phyloP scores from a whole-genome alignment of 2,797 vertebrate genomes.

The Schizopygopsis pylzovi region DNA sequence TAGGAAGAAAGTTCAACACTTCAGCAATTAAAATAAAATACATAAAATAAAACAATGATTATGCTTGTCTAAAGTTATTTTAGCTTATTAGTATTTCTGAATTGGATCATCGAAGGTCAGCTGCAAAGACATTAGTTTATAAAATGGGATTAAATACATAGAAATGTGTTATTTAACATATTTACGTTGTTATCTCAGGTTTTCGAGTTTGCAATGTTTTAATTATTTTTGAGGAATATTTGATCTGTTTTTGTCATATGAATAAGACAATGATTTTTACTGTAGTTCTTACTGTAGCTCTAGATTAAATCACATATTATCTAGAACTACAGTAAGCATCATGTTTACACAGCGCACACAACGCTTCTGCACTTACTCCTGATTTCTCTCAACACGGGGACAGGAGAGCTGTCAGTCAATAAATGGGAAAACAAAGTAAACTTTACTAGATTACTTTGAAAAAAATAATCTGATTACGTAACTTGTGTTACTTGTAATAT shows the following conservation, averaged over 20 bases:
- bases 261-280: neutral
- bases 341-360: neutral
- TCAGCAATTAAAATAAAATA: too few species aligned
- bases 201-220: neutral
- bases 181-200: too few species aligned
- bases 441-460: neutral
- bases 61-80: too few species aligned
- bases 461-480: neutral
- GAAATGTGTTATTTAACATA: too few species aligned
- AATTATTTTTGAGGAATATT: neutral
- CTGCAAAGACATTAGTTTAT: too few species aligned
- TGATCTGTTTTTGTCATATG: neutral
- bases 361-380: neutral
- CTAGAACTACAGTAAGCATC: neutral
- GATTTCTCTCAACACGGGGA: too few species aligned
- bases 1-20: too few species aligned
- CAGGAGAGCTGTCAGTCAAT: too few species aligned
- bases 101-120: too few species aligned
- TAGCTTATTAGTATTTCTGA: too few species aligned
- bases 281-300: neutral
- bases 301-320: neutral
- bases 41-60: too few species aligned
- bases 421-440: neutral
- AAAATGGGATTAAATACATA: too few species aligned
- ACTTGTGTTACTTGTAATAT: neutral